phyloP scores from a whole-genome alignment of 2,797 vertebrate species.

The Lemur catta region DNA sequence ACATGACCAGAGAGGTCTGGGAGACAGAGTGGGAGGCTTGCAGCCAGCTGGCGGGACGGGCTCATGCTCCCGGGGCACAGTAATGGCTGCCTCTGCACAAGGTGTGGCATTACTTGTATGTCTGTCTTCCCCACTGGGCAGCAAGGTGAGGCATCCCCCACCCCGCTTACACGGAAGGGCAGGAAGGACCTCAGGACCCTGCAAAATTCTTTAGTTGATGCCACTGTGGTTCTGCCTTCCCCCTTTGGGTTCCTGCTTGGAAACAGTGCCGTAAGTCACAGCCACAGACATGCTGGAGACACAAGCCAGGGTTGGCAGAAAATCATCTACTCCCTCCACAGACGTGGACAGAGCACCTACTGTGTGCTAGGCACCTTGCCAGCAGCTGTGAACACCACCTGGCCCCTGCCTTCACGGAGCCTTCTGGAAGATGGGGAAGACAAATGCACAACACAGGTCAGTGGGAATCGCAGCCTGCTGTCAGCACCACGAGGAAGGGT shows the following conservation, averaged over 20 bases:
- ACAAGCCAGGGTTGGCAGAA: background rate
- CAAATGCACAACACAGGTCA: background rate
- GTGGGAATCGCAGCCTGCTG: fast-evolving
- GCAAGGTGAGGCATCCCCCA: background rate
- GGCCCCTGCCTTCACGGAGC: background rate
- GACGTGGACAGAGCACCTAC: background rate
- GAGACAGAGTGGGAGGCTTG: too few relatives aligned
- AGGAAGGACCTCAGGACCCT: background rate
- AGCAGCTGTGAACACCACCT: background rate
- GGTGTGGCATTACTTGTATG: fast-evolving
- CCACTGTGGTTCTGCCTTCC: background rate
- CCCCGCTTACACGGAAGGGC: background rate
- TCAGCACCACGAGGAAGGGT: fast-evolving
- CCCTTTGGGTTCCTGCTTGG: background rate
- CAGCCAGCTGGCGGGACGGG: too few relatives aligned
- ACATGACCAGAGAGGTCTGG: background rate
- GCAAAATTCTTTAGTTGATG: background rate
- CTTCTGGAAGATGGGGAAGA: background rate
- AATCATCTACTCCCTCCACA: background rate
- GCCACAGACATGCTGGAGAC: background rate
- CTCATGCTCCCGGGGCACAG: fast-evolving
- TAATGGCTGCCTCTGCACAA: background rate
- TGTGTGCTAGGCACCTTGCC: background rate
- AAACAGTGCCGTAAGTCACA: background rate
- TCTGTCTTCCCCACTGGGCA: background rate